These are phyloP conservation scores for Ispidina lecontei DNA, from an alignment of 2,797 vertebrate species.

Conservation along the genomic window DNA sequence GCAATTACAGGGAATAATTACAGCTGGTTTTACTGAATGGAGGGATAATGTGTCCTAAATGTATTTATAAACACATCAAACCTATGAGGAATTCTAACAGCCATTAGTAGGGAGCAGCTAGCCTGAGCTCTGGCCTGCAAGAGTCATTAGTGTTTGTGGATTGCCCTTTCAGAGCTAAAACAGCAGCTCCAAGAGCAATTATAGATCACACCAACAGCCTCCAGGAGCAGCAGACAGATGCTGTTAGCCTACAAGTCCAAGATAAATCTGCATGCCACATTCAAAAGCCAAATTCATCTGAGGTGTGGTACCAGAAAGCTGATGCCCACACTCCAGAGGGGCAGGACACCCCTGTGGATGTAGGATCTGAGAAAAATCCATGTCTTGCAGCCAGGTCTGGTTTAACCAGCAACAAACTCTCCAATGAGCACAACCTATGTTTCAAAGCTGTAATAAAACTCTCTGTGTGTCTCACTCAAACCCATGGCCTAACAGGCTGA, in stretches of 20 bases:
- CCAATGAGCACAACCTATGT: background rate
- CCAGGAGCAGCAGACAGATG: background rate
- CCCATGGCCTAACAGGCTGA: background rate
- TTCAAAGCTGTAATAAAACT: background rate
- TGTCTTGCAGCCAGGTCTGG: background rate
- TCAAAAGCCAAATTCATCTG: background rate
- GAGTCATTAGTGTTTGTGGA: slow-evolving; percentile 18
- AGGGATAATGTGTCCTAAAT: slow-evolving; percentile 46
- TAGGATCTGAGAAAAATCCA: background rate
- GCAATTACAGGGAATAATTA: slow-evolving; percentile 62
- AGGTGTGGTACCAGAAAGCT: background rate
- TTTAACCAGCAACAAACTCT: background rate
- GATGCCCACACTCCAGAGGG: background rate
- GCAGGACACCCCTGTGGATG: background rate
- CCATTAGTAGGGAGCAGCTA: slow-evolving; percentile 30
- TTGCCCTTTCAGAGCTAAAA: slow-evolving; percentile 16
- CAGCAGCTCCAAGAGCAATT: slow-evolving; percentile 22
- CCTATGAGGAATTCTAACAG: background rate
- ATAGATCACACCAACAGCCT: background rate
- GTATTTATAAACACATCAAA: slow-evolving; percentile 52
- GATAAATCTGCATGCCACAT: background rate
- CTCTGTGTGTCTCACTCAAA: rapidly evolving
- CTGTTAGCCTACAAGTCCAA: background rate
- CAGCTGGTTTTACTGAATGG: slow-evolving; percentile 29
- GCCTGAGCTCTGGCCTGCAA: slow-evolving; percentile 24